Evolutionary conservation across 2,888 invertebrate species (phyloP), one percentile per base, ranked within the genome.

Genomic region (Zygaena filipendulae): DNA sequence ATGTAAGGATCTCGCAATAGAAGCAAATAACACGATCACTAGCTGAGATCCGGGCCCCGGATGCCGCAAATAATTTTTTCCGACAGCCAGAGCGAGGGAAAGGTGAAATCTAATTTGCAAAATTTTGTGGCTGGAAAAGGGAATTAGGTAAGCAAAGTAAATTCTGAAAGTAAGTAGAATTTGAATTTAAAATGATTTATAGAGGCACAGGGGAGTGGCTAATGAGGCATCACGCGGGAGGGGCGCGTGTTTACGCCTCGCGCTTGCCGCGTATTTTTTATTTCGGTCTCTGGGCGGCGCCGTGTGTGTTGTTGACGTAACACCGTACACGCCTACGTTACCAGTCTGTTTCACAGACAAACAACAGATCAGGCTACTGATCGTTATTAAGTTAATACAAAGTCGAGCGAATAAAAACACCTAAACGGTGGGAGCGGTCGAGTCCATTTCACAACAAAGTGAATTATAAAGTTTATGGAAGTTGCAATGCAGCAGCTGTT

Each of bases 141-240:
- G 68, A 71, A 74, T 75, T 71, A 72, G 61, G 70, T 66, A 64
- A 63, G 68, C 66, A 69, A 74, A 77, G 71, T 71, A 68, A 70
- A 77, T 75, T 71, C 66, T 64, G 54, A 69, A 69, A 68, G 69
- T 71, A 72, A 71, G 74, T 74, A 71, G 58, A 74, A 77, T 77
- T 77, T 72, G 71, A 79, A 77, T 77, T 77, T 77, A 68, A 75
- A 77, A 77, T 79, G 75, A 77, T 79, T 77, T 77, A 77, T 77
- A 68, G 67, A 69, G 55, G 67, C 56, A 56, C 57, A 58, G 69
- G 74, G 74, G 72, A 71, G 77, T 66, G 71, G 71, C 74, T 79
- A 77, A 79, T 77, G 75, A 79, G 77, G 66, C 74, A 64, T 69
- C 72, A 74, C 69, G 67, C 67, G 60, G 69, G 67, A 68, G 75